These are phyloP conservation scores for Leptoteleia sp. DNA, from an alignment of 1,140 invertebrate genomes.

Conservation along the genomic window DNA sequence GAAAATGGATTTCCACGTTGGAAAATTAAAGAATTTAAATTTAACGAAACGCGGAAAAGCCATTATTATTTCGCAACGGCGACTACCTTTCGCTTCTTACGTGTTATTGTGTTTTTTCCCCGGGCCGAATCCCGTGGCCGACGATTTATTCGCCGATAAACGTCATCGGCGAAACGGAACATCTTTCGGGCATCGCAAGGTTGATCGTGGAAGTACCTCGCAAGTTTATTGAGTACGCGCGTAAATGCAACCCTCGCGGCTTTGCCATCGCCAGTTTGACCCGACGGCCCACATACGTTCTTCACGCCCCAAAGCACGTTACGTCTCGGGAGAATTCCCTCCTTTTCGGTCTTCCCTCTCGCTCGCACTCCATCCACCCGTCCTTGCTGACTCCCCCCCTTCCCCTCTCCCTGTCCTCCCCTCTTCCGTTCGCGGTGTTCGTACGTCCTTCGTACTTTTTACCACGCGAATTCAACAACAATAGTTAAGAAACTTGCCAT, in stretches of 20 bases:
- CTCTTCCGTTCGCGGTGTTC: too few species aligned
- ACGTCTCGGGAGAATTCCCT: constrained; percentile 65
- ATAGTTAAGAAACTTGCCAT: constrained; percentile 25
- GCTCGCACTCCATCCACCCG: constrained; percentile 10
- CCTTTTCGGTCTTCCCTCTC: constrained; percentile 34
- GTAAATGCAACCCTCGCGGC: constrained; percentile 54
- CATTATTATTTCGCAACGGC: constrained; percentile 21
- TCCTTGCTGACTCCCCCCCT: constrained; percentile 7
- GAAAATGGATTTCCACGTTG: not conserved
- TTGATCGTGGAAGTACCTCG: constrained; percentile 42
- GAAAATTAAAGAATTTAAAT: constrained; percentile 13
- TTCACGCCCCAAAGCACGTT: constrained; percentile 66
- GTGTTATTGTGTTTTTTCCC: constrained; percentile 30
- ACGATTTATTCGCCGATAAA: constrained; percentile 55
- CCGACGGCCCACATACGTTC: constrained; percentile 66
- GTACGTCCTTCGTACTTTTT: constrained; percentile 38
- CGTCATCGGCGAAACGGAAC: constrained; percentile 33
- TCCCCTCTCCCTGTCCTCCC: constrained; percentile 14
- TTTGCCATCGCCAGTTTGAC: constrained; percentile 66
- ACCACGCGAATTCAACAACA: constrained; percentile 22
- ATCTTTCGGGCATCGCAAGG: constrained; percentile 29
- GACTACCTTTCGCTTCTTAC: constrained; percentile 9
- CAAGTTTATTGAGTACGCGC: constrained; percentile 37
- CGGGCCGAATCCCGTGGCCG: constrained; percentile 10
- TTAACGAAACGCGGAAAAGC: constrained; percentile 6